These are phyloP conservation scores for Aphelenchoides fujianensis DNA, from an alignment of 1,140 invertebrate species.

Conservation along the genomic window DNA sequence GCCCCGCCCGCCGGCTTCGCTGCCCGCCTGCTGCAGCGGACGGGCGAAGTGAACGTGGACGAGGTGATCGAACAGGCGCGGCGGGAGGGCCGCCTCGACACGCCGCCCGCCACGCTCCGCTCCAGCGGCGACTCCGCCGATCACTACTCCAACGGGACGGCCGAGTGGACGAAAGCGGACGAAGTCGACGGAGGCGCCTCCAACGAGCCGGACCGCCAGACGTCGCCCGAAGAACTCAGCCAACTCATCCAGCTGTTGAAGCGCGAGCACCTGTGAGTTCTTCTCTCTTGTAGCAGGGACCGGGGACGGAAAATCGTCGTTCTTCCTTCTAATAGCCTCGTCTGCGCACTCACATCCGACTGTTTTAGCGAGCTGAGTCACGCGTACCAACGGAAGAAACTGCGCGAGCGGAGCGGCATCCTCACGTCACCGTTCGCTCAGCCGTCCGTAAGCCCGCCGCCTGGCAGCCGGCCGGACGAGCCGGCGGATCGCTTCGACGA, in stretches of 20 bases:
- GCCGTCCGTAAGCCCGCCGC: too few relatives aligned
- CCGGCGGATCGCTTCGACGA: background rate
- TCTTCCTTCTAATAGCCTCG: too few relatives aligned
- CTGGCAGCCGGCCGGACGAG: background rate
- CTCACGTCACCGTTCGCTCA: too few relatives aligned
- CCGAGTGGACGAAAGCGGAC: too few relatives aligned
- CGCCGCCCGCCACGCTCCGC: background rate
- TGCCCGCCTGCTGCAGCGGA: background rate
- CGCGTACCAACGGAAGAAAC: background rate
- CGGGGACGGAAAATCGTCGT: too few relatives aligned
- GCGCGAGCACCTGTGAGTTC: background rate
- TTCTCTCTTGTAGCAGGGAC: too few relatives aligned
- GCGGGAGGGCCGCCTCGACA: background rate
- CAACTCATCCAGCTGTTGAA: background rate
- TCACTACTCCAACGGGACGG: too few relatives aligned
- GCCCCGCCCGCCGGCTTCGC: background rate
- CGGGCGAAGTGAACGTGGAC: background rate
- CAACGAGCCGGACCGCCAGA: background rate
- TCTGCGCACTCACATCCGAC: background rate
- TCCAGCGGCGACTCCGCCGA: background rate
- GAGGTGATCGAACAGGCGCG: background rate
- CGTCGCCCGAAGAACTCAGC: background rate
- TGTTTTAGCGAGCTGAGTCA: background rate
- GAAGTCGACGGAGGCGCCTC: too few relatives aligned
- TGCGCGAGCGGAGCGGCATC: background rate